Evolutionary conservation across 1,140 invertebrate species (phyloP).

Genomic region (Sipha flava): DNA sequence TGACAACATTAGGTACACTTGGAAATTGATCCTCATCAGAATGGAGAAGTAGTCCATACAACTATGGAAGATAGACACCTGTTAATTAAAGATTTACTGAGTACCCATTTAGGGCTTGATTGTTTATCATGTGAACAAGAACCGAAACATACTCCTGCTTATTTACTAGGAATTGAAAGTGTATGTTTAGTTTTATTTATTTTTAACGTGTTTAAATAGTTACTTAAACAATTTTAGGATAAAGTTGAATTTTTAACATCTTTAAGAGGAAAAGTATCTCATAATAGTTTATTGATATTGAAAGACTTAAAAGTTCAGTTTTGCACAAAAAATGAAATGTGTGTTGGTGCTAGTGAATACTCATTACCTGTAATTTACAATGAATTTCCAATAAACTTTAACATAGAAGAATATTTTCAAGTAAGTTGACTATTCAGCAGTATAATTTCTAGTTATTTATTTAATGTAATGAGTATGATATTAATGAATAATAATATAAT

Average conservation of each 20-base stretch:
- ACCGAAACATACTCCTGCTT: constrained; percentile 54
- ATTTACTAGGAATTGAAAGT: constrained; percentile 69
- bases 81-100: constrained; percentile 66
- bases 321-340: constrained; percentile 47
- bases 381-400: constrained; percentile 69
- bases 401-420: constrained; percentile 71
- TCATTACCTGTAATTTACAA: constrained; percentile 63
- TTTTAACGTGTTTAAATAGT: background rate
- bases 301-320: constrained; percentile 55
- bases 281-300: constrained; percentile 50
- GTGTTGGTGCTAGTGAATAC: constrained; percentile 46
- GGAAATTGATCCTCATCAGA: constrained; percentile 50
- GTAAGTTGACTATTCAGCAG: too few relatives aligned
- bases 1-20: constrained; percentile 46
- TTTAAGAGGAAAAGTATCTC: constrained; percentile 47
- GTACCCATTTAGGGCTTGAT: constrained; percentile 59
- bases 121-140: constrained; percentile 45
- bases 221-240: too few relatives aligned
- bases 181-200: constrained; percentile 45
- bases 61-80: constrained; percentile 58
- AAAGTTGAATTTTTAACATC: constrained; percentile 49
- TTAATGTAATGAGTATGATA: too few relatives aligned
- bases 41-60: constrained; percentile 37
- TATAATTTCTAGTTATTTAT: too few relatives aligned
- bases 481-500: too few relatives aligned